Evolutionary conservation across 1,140 invertebrate genomes (phyloP), one percentile per base, ranked within the genome.

Genomic region (Drosophila sulfurigaster): DNA sequence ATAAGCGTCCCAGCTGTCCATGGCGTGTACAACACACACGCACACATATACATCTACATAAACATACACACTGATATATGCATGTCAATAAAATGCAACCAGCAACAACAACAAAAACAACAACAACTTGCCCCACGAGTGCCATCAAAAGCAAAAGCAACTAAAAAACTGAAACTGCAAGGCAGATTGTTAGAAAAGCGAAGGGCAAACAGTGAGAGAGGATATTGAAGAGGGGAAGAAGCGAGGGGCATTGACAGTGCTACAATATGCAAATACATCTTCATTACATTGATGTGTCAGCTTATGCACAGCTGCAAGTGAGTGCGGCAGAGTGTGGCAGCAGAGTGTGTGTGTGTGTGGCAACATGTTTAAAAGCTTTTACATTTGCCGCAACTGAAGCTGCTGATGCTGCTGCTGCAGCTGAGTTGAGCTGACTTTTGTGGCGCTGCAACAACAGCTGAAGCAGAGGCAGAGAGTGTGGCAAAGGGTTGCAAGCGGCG

Each of bases 231-330:
- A 5, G 8, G 20, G 15, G 51, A 59, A 5, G 8, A 20, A 30
- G 51, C 1, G 8, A n/a, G 56, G 7, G 15, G 65, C 66, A 88
- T 82, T 88, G 82, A 88, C 85, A 89, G 81, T 81, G 86, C 78
- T 74, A 88, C 83, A 88, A 89, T 89, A 88, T 89, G 86, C 85
- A 89, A 89, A 89, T 89, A 89, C 85, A 89, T 89, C 85, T 89
- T 89, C 85, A 89, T 89, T 89, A 89, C 86, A 89, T 90, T 89
- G 85, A 89, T 89, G 86, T 85, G 86, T 86, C 86, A 89, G 85
- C 85, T 85, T 89, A 89, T 76, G 85, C 75, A 83, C 86, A 85
- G 78, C 80, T 68, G 59, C 54, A 38, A 10, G 54, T 62, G 30
- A 32, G 43, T 28, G 4, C 32, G 41, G 16, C 7, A 20, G 68